Evolutionary conservation across 2,113 vertebrate genomes (phyloP).

Genomic region (Oenanthe melanoleuca): DNA sequence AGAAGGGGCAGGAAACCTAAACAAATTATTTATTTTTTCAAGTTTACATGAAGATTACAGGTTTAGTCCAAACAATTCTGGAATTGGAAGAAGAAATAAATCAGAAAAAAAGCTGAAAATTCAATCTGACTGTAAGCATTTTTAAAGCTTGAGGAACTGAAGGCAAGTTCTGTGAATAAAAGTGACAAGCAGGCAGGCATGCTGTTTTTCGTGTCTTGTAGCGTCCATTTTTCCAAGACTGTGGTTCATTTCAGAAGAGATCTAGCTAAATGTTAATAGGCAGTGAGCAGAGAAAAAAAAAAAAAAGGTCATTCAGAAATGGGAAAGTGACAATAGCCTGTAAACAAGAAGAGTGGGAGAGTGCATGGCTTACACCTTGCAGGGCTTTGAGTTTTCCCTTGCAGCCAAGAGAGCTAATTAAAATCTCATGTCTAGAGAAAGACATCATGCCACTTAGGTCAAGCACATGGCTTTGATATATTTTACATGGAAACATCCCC

Average conservation of each 20-base stretch:
- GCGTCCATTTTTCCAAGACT: neutral
- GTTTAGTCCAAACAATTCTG: neutral
- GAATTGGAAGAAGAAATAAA: neutral
- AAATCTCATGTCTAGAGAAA: neutral
- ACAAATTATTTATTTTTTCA: neutral
- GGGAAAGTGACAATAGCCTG: neutral
- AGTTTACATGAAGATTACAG: neutral
- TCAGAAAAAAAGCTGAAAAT: neutral
- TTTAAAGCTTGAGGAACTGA: neutral
- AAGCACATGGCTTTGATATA: neutral
- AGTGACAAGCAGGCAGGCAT: neutral
- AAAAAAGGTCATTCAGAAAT: neutral
- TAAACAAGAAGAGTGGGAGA: neutral
- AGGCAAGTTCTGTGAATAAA: neutral
- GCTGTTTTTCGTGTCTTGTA: neutral
- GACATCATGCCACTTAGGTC: neutral
- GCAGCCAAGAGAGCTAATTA: conserved; percentile 5
- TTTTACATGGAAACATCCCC: neutral
- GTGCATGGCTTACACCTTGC: neutral
- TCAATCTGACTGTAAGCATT: neutral
- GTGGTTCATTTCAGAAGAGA: neutral
- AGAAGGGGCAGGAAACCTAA: neutral
- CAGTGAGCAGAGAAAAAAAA: neutral
- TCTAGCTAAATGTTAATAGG: neutral
- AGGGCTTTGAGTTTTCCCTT: neutral